These are phyloP conservation scores for Drosophila gaucha DNA, from an alignment of 2,888 invertebrate species.

Conservation along the genomic window DNA sequence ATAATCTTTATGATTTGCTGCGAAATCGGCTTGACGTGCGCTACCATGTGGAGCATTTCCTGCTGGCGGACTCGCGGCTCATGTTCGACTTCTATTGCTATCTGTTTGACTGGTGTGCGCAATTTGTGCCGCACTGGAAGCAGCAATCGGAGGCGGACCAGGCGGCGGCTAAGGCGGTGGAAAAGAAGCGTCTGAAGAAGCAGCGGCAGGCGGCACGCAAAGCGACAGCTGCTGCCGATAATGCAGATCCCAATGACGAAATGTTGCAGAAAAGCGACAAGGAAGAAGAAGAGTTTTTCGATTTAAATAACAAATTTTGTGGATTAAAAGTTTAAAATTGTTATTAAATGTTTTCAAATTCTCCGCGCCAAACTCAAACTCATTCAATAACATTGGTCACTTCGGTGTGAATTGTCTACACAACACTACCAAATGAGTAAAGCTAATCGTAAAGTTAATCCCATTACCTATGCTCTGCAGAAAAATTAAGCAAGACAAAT, in stretches of 20 bases:
- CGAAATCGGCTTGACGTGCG: conserved; percentile 86
- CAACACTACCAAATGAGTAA: neutral
- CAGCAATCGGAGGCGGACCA: conserved; percentile 47
- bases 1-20: conserved; percentile 89
- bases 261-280: conserved; percentile 61
- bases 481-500: no score
- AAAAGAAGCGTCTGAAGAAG: conserved; percentile 77
- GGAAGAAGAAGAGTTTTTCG: conserved; percentile 75
- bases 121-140: conserved; percentile 80
- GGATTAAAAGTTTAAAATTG: conserved; percentile 63
- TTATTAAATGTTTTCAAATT: neutral
- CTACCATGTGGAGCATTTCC: conserved; percentile 86
- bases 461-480: no score
- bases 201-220: conserved; percentile 74
- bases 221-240: conserved; percentile 36
- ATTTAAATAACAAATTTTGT: conserved; percentile 84
- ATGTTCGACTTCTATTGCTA: conserved; percentile 83
- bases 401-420: neutral
- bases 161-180: conserved; percentile 47
- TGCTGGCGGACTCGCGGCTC: conserved; percentile 82
- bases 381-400: conserved; percentile 4
- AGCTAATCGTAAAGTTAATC: neutral
- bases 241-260: conserved; percentile 73
- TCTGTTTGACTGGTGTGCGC: conserved; percentile 78
- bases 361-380: neutral